phyloP scores from a whole-genome alignment of 2,888 invertebrate species.

The Iphiclides podalirius region DNA sequence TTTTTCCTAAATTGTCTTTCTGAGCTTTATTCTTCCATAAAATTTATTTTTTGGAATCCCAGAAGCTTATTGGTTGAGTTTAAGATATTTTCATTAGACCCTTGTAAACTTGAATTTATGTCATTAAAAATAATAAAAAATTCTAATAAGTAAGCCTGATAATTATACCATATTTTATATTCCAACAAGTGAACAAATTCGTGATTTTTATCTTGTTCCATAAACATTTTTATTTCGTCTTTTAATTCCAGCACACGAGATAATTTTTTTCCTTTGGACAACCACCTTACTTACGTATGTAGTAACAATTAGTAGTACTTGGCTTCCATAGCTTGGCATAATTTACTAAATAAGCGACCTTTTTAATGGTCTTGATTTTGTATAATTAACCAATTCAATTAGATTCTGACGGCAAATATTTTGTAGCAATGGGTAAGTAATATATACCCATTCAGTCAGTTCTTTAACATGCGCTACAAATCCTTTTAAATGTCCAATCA shows the following conservation, averaged over 20 bases:
- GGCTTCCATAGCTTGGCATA: slow-evolving; percentile 13
- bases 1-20: slow-evolving; percentile 15
- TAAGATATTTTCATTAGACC: slow-evolving; percentile 27
- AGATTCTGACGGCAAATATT: slow-evolving; percentile 32
- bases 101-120: slow-evolving; percentile 26
- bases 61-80: slow-evolving; percentile 23
- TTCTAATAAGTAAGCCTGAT: slow-evolving; percentile 24
- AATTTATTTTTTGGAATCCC: slow-evolving; percentile 20
- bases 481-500: slow-evolving; percentile 18
- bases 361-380: slow-evolving; percentile 33
- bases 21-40: no score
- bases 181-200: slow-evolving; percentile 23
- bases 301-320: slow-evolving; percentile 31
- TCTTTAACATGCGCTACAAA: slow-evolving; percentile 2
- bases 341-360: slow-evolving; percentile 10
- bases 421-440: slow-evolving; percentile 31
- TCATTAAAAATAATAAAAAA: background rate
- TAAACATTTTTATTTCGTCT: slow-evolving; percentile 32
- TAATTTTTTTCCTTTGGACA: slow-evolving; percentile 30
- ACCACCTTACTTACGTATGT: slow-evolving; percentile 33
- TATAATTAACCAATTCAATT: slow-evolving; percentile 34
- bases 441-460: slow-evolving; percentile 5
- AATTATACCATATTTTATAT: slow-evolving; percentile 24
- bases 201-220: slow-evolving; percentile 29
- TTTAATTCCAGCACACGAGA: slow-evolving; percentile 30